These are phyloP conservation scores for Rhorus exstirpatorius DNA, from an alignment of 2,888 invertebrate genomes.

Conservation along the genomic window DNA sequence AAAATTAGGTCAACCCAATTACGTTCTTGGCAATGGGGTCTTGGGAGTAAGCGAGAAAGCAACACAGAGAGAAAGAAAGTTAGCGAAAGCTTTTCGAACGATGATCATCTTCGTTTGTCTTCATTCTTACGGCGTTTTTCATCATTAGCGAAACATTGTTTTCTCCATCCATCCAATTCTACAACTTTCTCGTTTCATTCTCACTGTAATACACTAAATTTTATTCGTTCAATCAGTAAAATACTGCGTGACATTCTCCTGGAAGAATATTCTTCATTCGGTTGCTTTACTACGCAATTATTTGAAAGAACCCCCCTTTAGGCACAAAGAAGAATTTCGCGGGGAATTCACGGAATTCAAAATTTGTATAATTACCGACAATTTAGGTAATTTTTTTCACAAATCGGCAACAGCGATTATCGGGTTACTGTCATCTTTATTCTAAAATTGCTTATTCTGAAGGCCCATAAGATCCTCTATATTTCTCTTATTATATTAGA, in stretches of 20 bases:
- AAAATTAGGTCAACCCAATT: slow-evolving; percentile 76
- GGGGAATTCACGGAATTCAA: too few relatives aligned
- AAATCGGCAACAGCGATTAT: too few relatives aligned
- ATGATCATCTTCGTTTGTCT: slow-evolving; percentile 63
- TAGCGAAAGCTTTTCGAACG: slow-evolving; percentile 42
- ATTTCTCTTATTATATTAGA: too few relatives aligned
- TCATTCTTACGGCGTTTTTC: slow-evolving; percentile 35
- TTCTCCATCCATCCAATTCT: slow-evolving; percentile 26
- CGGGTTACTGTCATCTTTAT: too few relatives aligned
- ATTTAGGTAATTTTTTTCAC: too few relatives aligned
- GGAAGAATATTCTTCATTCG: background rate
- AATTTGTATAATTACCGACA: too few relatives aligned
- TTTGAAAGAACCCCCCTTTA: too few relatives aligned
- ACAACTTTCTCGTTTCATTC: slow-evolving; percentile 3
- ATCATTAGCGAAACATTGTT: slow-evolving; percentile 62
- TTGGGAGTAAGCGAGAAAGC: slow-evolving; percentile 18
- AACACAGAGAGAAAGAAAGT: background rate
- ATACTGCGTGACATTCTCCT: background rate
- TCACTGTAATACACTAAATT: background rate
- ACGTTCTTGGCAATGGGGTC: slow-evolving; percentile 70
- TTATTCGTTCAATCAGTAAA: background rate
- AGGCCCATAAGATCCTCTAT: too few relatives aligned
- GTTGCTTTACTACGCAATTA: too few relatives aligned
- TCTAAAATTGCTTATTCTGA: too few relatives aligned
- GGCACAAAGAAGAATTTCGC: too few relatives aligned